Evolutionary conservation across 92 coral and sea anemone species (phyloP).

Genomic region (Muricea muricata): DNA sequence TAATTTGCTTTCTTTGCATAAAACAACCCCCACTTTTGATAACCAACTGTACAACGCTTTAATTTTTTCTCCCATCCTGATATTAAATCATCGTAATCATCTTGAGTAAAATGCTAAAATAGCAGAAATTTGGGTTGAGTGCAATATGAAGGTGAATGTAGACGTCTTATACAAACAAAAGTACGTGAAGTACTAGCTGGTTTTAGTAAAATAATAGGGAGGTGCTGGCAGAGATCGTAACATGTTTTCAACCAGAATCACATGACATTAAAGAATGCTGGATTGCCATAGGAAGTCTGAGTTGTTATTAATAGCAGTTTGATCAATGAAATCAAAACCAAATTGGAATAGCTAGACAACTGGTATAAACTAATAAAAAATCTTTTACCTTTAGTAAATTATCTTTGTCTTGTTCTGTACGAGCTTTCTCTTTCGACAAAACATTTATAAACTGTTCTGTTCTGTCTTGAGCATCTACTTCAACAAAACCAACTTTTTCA

Average conservation of each 20-base stretch:
- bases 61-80: conserved; percentile 86
- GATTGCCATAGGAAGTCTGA: too few species aligned
- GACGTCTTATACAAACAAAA: too few species aligned
- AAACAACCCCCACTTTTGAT: conserved; percentile 95
- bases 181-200: too few species aligned
- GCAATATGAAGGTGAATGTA: background rate
- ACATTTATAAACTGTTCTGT: conserved; percentile 72
- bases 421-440: conserved; percentile 59
- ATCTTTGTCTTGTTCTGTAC: conserved; percentile 56
- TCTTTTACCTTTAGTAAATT: conserved; percentile 70
- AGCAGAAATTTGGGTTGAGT: background rate
- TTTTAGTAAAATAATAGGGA: too few species aligned
- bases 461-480: conserved; percentile 78
- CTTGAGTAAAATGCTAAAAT: conserved; percentile 75
- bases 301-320: too few species aligned
- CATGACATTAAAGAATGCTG: too few species aligned
- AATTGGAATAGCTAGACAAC: too few species aligned
- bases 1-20: conserved; percentile 70
- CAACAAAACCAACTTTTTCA: conserved; percentile 79
- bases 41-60: conserved; percentile 82
- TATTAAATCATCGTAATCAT: conserved; percentile 79
- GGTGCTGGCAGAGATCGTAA: too few species aligned
- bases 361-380: too few species aligned
- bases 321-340: too few species aligned
- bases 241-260: too few species aligned